Evolutionary conservation across 2,888 invertebrate genomes (phyloP).

Genomic region (Molanna angustata): DNA sequence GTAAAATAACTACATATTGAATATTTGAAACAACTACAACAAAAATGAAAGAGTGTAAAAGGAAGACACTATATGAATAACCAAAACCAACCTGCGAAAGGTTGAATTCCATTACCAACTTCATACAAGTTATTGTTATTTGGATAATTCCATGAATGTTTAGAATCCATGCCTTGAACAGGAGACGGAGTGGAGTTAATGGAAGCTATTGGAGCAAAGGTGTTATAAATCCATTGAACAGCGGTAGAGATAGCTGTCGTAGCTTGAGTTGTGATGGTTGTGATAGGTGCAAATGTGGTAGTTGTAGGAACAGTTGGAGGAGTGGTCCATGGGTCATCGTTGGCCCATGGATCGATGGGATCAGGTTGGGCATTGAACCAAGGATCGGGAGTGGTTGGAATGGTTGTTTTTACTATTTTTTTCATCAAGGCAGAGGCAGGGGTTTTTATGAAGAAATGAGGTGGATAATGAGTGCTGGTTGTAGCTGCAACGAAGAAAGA

Average conservation of each 20-base stretch:
- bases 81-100: slow-evolving; percentile 28
- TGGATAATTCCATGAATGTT: slow-evolving; percentile 30
- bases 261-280: slow-evolving; percentile 49
- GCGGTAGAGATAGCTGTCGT: slow-evolving; percentile 55
- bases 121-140: slow-evolving; percentile 28
- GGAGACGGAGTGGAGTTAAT: slow-evolving; percentile 39
- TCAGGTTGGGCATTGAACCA: slow-evolving; percentile 45
- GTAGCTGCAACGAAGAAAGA: slow-evolving; percentile 19
- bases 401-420: slow-evolving; percentile 51
- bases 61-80: too few species aligned
- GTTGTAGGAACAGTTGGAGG: slow-evolving; percentile 47
- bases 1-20: too few species aligned
- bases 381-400: slow-evolving; percentile 47
- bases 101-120: slow-evolving; percentile 17
- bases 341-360: slow-evolving; percentile 49
- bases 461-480: slow-evolving; percentile 27
- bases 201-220: slow-evolving; percentile 40
- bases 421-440: slow-evolving; percentile 54
- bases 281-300: slow-evolving; percentile 47
- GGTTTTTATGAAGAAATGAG: slow-evolving; percentile 32
- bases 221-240: slow-evolving; percentile 53
- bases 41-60: too few species aligned
- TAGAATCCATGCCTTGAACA: slow-evolving; percentile 35
- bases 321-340: slow-evolving; percentile 52
- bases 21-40: too few species aligned